These are phyloP conservation scores for Brachionus angularis DNA, from an alignment of 1,140 invertebrate species.

Conservation along the genomic window DNA sequence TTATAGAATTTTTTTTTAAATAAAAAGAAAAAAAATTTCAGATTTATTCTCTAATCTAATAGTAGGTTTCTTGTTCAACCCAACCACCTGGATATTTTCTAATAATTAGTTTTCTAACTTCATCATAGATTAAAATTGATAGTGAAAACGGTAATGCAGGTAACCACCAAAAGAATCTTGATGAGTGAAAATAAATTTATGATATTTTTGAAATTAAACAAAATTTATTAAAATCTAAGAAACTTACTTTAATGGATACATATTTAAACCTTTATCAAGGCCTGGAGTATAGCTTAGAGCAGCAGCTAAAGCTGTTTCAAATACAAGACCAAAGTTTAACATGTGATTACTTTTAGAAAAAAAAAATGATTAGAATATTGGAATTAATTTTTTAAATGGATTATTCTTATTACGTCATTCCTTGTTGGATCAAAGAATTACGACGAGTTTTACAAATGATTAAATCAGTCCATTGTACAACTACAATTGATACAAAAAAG, in stretches of 20 bases:
- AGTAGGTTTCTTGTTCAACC: slow-evolving; percentile 94
- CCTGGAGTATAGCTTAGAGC: slow-evolving; percentile 58
- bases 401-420: slow-evolving; percentile 73
- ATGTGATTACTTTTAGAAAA: slow-evolving; percentile 59
- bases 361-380: slow-evolving; percentile 59
- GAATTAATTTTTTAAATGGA: no score
- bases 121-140: slow-evolving; percentile 89
- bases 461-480: slow-evolving; percentile 97
- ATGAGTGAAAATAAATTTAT: no score
- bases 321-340: slow-evolving; percentile 59
- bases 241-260: slow-evolving; percentile 57
- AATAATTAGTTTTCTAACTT: slow-evolving; percentile 86
- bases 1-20: no score
- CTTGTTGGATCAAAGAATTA: slow-evolving; percentile 91
- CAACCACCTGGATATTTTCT: slow-evolving; percentile 84
- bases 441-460: slow-evolving; percentile 96
- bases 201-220: background rate
- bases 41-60: no score
- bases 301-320: slow-evolving; percentile 57
- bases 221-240: background rate
- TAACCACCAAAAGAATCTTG: slow-evolving; percentile 95
- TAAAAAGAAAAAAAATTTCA: no score
- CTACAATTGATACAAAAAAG: slow-evolving; percentile 95
- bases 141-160: slow-evolving; percentile 90
- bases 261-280: slow-evolving; percentile 57